Conservation (phyloP, 2,888 invertebrate species). For the Habroteleia sp. region DNA sequence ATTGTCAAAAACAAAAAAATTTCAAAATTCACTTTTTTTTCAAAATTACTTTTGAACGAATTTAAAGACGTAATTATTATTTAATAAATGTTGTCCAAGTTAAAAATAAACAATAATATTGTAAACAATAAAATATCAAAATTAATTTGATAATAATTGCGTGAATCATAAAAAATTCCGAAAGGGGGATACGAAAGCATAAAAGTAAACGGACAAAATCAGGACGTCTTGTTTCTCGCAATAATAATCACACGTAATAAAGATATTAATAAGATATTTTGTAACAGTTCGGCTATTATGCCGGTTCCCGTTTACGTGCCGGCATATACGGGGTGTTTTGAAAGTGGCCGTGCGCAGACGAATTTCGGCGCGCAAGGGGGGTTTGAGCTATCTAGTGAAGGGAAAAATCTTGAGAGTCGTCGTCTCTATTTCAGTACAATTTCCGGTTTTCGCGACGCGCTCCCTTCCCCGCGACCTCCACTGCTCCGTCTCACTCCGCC, state of each 20-base stretch:
- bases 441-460: slow-evolving; percentile 75
- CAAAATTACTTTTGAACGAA: too few relatives aligned
- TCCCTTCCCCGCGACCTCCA: slow-evolving; percentile 42
- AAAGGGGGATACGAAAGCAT: too few relatives aligned
- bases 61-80: too few relatives aligned
- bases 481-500: slow-evolving; percentile 20
- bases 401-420: slow-evolving; percentile 68
- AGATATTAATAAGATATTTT: slow-evolving; percentile 37
- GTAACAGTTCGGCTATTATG: slow-evolving; percentile 25
- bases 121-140: too few relatives aligned
- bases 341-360: slow-evolving; percentile 23
- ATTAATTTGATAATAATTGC: too few relatives aligned
- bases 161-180: too few relatives aligned
- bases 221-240: too few relatives aligned
- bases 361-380: slow-evolving; percentile 29
- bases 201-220: too few relatives aligned
- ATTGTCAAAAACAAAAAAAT: too few relatives aligned
- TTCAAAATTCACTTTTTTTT: too few relatives aligned
- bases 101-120: too few relatives aligned
- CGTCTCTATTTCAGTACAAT: slow-evolving; percentile 76
- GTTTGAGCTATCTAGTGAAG: slow-evolving; percentile 64
- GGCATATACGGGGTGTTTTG: slow-evolving; percentile 33
- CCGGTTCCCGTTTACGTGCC: slow-evolving; percentile 4
- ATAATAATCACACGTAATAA: slow-evolving; percentile 23
- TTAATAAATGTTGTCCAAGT: too few relatives aligned